These are phyloP conservation scores for Tipula confusa DNA, from an alignment of 2,888 invertebrate genomes.

Conservation along the genomic window DNA sequence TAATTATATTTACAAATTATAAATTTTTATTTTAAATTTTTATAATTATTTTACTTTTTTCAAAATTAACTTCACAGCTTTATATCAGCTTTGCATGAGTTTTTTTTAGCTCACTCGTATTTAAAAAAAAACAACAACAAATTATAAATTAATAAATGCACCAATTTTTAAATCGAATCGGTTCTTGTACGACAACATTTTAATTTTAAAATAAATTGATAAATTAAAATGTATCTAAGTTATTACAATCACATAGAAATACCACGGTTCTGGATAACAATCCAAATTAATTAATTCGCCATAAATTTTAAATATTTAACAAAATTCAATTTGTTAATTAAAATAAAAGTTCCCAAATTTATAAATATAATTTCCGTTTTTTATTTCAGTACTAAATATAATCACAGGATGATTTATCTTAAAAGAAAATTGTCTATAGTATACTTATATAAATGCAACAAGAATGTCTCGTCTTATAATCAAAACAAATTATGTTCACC, in stretches of 20 bases:
- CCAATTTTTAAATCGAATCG: not conserved
- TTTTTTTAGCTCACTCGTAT: not conserved
- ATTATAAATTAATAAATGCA: not conserved
- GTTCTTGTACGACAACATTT: not conserved
- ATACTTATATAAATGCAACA: not conserved
- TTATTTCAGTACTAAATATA: not conserved
- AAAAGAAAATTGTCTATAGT: not conserved
- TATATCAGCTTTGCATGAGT: slow-evolving; percentile 3
- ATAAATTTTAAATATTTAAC: slow-evolving; percentile 13
- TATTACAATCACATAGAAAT: not conserved
- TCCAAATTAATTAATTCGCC: not conserved
- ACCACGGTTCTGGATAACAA: not conserved
- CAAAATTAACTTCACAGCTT: not conserved
- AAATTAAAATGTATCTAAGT: not conserved
- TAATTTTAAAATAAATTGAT: not conserved
- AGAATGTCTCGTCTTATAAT: not conserved
- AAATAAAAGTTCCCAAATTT: not conserved
- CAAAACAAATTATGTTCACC: not conserved
- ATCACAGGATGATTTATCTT: slow-evolving; percentile 20
- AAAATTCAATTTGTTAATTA: not conserved
- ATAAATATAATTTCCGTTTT: not conserved
- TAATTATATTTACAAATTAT: not conserved
- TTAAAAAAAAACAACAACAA: not conserved
- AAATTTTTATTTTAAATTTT: not conserved
- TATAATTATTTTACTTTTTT: not conserved